phyloP scores from a whole-genome alignment of 1,140 invertebrate species.

The Aphelenchoides fujianensis region DNA sequence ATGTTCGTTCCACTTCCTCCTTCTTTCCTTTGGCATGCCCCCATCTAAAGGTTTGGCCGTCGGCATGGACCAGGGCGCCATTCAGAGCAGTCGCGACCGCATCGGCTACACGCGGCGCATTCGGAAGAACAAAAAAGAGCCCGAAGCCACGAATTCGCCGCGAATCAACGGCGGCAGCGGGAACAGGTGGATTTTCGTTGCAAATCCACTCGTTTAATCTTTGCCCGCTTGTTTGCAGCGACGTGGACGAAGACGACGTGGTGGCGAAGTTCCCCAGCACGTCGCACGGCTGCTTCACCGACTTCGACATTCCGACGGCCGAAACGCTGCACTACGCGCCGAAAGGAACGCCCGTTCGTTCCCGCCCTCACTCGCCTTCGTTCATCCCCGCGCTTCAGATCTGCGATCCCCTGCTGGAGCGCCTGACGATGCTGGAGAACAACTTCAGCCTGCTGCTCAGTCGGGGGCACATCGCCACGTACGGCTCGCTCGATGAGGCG shows the following conservation, averaged over 20 bases:
- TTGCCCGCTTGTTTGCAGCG: too few relatives aligned
- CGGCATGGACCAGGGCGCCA: too few relatives aligned
- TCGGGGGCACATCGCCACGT: constrained; percentile 48
- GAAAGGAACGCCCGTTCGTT: not conserved
- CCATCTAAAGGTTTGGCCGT: too few relatives aligned
- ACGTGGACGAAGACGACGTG: constrained; percentile 16
- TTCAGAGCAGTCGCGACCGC: constrained; percentile 59
- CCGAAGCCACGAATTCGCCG: not conserved
- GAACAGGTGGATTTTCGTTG: too few relatives aligned
- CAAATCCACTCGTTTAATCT: too few relatives aligned
- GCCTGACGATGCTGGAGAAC: constrained; percentile 56
- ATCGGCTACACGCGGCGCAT: constrained; percentile 61
- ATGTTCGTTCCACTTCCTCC: too few relatives aligned
- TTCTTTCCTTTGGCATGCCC: too few relatives aligned
- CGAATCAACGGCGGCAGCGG: not conserved
- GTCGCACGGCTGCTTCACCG: constrained; percentile 7
- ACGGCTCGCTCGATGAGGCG: constrained; percentile 55
- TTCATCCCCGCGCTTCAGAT: not conserved
- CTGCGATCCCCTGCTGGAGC: constrained; percentile 51
- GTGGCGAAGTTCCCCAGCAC: constrained; percentile 10
- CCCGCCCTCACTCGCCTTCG: constrained; percentile 9
- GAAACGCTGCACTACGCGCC: constrained; percentile 42
- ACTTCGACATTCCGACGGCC: constrained; percentile 10
- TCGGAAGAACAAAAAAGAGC: constrained; percentile 35
- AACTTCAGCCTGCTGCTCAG: constrained; percentile 59